Percentiles rank a stretch among this genome's conserved stretches.
Evolutionary conservation across 2,797 vertebrate species (phyloP).

Genomic region (Rhinichthys osculus): DNA sequence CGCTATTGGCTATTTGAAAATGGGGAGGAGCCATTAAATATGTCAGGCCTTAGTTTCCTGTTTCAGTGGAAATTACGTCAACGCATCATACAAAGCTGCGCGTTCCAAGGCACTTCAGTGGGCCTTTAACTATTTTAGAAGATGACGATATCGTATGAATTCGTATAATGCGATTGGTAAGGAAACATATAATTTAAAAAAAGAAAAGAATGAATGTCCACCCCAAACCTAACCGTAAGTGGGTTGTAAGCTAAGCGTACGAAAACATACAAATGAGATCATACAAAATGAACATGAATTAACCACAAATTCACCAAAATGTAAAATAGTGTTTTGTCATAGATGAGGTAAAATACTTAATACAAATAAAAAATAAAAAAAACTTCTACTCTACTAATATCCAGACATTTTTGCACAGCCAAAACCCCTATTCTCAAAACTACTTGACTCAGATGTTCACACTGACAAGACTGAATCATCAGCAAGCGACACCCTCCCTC

Average conservation of each 20-base stretch:
- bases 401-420: neutral
- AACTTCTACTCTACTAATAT: neutral
- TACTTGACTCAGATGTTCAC: conserved; percentile 31
- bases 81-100: too few species aligned
- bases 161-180: neutral
- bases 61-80: too few species aligned
- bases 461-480: conserved; percentile 36
- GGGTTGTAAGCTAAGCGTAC: too few species aligned
- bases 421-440: conserved; percentile 9
- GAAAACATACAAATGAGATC: neutral
- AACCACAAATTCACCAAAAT: neutral
- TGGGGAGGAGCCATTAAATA: too few species aligned
- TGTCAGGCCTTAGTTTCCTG: too few species aligned
- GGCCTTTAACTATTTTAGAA: neutral
- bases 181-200: neutral
- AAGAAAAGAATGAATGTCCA: neutral
- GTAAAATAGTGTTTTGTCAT: neutral
- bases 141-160: neutral
- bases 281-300: neutral
- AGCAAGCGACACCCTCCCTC: conserved; percentile 24
- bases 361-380: too few species aligned
- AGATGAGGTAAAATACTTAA: neutral
- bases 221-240: neutral
- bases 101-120: too few species aligned
- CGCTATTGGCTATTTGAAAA: too few species aligned